A percentile compares a stretch with the other conserved stretches of the same genome.
These are phyloP conservation scores for Cephus pygmeus DNA, from an alignment of 2,888 invertebrate species.

Conservation along the genomic window DNA sequence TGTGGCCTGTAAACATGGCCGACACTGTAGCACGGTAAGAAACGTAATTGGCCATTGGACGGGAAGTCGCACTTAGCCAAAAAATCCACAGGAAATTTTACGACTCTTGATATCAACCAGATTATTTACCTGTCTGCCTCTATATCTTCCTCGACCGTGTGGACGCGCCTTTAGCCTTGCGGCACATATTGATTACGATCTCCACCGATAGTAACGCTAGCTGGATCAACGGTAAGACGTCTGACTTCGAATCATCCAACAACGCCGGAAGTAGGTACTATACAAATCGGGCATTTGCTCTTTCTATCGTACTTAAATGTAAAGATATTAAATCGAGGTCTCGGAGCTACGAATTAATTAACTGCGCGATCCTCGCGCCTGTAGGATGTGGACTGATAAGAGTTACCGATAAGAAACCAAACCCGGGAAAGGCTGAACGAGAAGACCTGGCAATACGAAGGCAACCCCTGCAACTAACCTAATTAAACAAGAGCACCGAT, in stretches of 20 bases:
- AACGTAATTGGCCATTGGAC: not conserved
- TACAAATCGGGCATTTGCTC: not conserved
- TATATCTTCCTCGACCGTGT: not conserved
- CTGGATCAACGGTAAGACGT: not conserved
- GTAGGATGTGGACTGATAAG: not conserved
- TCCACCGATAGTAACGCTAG: not conserved
- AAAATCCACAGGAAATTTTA: not conserved
- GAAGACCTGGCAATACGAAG: not conserved
- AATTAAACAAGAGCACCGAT: not conserved
- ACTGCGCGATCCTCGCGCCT: not conserved
- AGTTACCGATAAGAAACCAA: not conserved
- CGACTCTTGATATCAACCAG: not conserved
- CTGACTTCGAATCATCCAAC: not conserved
- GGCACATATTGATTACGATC: not conserved
- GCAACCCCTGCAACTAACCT: not conserved
- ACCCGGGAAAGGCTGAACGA: not conserved
- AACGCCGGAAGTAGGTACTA: not conserved
- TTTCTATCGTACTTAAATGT: not conserved
- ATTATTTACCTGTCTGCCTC: not conserved
- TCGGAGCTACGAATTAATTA: not conserved
- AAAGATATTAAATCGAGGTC: not conserved
- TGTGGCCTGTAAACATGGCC: not conserved
- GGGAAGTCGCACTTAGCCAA: not conserved
- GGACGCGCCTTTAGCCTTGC: not conserved
- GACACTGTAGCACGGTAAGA: not conserved